Evolutionary conservation across 1,140 invertebrate species (phyloP), one percentile per base, ranked within the genome.

Genomic region (Halesus radiatus): DNA sequence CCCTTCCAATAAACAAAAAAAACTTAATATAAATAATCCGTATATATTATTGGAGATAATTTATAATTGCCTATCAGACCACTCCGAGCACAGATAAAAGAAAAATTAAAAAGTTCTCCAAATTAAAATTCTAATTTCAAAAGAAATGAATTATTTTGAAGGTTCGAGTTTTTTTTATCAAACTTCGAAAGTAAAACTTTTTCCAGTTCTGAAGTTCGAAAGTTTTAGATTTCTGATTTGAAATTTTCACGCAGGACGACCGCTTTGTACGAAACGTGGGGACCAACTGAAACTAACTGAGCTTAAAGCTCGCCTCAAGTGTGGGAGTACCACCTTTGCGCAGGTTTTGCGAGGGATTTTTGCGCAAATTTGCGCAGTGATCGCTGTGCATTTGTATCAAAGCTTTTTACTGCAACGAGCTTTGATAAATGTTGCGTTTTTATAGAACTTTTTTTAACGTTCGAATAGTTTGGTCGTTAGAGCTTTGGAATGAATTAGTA

Each of bases 281-380:
- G 56, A 23, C 18, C 56, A 5, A 60, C 37, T 45, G 37, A 45
- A 45, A 45, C 37, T 45, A 45, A 45, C 8, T 45, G 37, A 45
- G 37, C 37, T 45, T 13, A 45, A 45, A 45, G 37, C 37, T 45
- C 37, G 37, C 37, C 37, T 45, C 10, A 13, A 45, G 37, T 45
- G 18, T 60, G 56, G 56, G 56, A 60, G 23, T 20, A 22, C 23
- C 23, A 60, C 56, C 56, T 60, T 22, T 18, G 56, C 56, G 56
- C 56, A 60, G 56, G 56, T 60, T 60, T 60, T 13, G 56, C 18
- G 8, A 20, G 5, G 18, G 8, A 20, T 60, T 60, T 60, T 60
- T 23, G 56, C 56, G 56, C 56, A 22, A 20, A 60, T 60, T 60
- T 60, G 56, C 56, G 56, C 56, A 60, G 56, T 13, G 56, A 60